Percentiles rank a stretch among this genome's conserved stretches.
Conservation (phyloP, 2,888 invertebrate genomes). For the Glaucopsyche alexis region DNA sequence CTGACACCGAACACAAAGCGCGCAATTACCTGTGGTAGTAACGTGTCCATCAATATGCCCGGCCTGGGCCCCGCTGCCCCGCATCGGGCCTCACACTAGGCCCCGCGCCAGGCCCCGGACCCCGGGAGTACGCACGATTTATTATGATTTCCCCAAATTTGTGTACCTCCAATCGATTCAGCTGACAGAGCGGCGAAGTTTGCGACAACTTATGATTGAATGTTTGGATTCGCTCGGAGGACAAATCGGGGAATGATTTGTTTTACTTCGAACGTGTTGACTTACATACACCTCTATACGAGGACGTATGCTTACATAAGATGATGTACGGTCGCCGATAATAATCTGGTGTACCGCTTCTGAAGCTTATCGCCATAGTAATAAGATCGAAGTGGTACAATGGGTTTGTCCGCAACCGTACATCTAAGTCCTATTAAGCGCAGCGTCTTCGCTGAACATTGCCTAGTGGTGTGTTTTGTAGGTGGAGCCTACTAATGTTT, state of each 20-base stretch:
- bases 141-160: conserved; percentile 21
- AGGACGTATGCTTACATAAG: not conserved
- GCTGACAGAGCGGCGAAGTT: not conserved
- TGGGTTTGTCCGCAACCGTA: too few relatives aligned
- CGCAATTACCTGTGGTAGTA: not conserved
- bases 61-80: not conserved
- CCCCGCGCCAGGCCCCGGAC: not conserved
- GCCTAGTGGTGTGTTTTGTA: too few relatives aligned
- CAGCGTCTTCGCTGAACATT: too few relatives aligned
- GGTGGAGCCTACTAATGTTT: too few relatives aligned
- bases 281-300: not conserved
- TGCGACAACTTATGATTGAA: conserved; percentile 26
- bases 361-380: too few relatives aligned
- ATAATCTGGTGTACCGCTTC: too few relatives aligned
- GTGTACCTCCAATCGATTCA: conserved; percentile 20
- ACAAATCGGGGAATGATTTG: conserved; percentile 15
- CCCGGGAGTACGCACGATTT: not conserved
- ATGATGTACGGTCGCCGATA: not conserved
- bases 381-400: too few relatives aligned
- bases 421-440: too few relatives aligned
- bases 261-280: conserved; percentile 23
- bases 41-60: not conserved
- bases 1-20: not conserved
- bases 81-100: not conserved
- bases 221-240: conserved; percentile 14